These are phyloP conservation scores for Oryzias sinensis DNA, from an alignment of 2,797 vertebrate species.

Conservation along the genomic window DNA sequence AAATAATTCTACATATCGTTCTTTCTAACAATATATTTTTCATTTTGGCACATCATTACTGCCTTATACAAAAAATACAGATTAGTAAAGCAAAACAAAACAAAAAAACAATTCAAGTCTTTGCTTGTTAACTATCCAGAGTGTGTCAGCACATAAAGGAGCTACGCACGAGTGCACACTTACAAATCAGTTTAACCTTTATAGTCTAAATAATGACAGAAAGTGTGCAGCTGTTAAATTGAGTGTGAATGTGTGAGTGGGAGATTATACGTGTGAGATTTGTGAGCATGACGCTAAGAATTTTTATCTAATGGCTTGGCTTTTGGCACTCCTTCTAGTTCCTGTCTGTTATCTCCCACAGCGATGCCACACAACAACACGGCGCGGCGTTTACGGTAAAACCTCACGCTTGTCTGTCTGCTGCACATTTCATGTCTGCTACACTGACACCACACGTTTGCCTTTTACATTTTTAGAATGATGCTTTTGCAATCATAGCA, in stretches of 20 bases:
- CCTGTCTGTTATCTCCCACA: slow-evolving; percentile 52
- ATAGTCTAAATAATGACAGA: slow-evolving; percentile 37
- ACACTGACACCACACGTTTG: slow-evolving; percentile 12
- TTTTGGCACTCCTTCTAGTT: slow-evolving; percentile 52
- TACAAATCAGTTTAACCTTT: slow-evolving; percentile 31
- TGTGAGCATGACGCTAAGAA: slow-evolving; percentile 39
- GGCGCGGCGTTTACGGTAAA: slow-evolving; percentile 30
- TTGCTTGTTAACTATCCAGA: background rate
- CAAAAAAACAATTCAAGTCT: too few species aligned
- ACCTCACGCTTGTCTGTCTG: slow-evolving; percentile 26
- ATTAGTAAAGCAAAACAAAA: too few species aligned
- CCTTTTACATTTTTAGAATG: slow-evolving; percentile 5
- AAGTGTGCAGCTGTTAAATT: slow-evolving; percentile 39
- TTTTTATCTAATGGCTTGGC: slow-evolving; percentile 57
- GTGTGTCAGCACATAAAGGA: background rate
- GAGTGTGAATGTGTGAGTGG: slow-evolving; percentile 39
- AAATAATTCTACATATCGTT: too few species aligned
- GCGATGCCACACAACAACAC: slow-evolving; percentile 51
- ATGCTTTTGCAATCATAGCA: background rate
- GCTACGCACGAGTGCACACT: background rate
- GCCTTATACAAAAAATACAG: too few species aligned
- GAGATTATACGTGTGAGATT: slow-evolving; percentile 45
- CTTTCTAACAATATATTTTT: too few species aligned
- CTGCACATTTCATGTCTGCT: slow-evolving; percentile 25
- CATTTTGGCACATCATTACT: too few species aligned